phyloP scores from a whole-genome alignment of 2,888 invertebrate species.

The Bursaphelenchus okinawaensis region DNA sequence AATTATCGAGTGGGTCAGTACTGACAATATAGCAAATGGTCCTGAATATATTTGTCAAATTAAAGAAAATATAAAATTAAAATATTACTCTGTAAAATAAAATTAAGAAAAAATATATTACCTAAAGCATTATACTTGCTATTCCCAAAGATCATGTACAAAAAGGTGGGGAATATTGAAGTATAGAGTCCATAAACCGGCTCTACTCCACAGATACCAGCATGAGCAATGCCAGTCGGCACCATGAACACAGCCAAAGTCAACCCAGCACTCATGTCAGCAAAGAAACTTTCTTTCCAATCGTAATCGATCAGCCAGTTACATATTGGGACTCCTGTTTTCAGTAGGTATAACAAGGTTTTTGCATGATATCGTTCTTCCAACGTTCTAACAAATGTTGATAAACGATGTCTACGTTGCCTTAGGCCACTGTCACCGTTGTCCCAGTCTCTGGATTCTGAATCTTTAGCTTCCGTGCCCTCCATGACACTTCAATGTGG shows the following conservation, averaged over 20 bases:
- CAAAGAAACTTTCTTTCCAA: constrained; percentile 51
- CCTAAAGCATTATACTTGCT: constrained; percentile 54
- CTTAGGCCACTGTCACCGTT: background rate
- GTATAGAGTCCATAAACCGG: constrained; percentile 56
- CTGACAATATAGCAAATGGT: constrained; percentile 52
- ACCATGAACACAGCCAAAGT: constrained; percentile 56
- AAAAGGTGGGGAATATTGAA: constrained; percentile 55
- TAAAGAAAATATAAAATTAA: background rate
- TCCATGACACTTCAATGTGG: too few relatives aligned
- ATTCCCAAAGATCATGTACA: constrained; percentile 56
- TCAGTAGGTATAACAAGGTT: background rate
- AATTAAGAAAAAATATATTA: constrained; percentile 10
- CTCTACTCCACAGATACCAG: constrained; percentile 53
- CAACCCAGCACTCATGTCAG: constrained; percentile 51
- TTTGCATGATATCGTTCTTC: background rate
- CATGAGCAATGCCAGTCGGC: constrained; percentile 54
- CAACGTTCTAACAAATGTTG: background rate
- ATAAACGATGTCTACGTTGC: background rate
- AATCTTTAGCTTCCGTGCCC: background rate
- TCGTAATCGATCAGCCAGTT: constrained; percentile 48
- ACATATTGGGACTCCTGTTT: constrained; percentile 25
- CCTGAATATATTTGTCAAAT: constrained; percentile 27
- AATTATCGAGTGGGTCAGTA: constrained; percentile 53
- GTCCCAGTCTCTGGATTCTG: background rate
- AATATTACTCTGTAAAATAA: too few relatives aligned